phyloP scores from a whole-genome alignment of 2,113 vertebrate genomes.

The Albula goreensis region DNA sequence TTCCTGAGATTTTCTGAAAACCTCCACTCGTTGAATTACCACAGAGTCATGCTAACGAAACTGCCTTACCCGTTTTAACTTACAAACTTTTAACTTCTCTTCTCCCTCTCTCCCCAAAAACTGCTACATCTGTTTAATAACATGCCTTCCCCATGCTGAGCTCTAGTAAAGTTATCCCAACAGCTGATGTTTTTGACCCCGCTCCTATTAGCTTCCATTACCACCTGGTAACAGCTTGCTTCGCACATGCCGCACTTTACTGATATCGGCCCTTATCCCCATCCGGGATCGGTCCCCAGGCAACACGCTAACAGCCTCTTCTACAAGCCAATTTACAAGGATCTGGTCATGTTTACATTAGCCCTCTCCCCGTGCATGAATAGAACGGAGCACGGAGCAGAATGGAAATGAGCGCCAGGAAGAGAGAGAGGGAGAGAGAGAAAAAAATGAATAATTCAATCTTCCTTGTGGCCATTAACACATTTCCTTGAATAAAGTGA shows the following conservation, averaged over 20 bases:
- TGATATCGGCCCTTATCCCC: slow-evolving; percentile 91
- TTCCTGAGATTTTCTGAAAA: neutral
- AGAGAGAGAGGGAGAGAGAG: neutral
- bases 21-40: neutral
- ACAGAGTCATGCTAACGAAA: too few species aligned
- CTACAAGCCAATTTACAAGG: slow-evolving; percentile 99
- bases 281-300: slow-evolving; percentile 95
- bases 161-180: slow-evolving; percentile 62
- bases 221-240: slow-evolving; percentile 80
- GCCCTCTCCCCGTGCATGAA: slow-evolving; percentile 98
- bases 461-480: slow-evolving; percentile 99
- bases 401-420: slow-evolving; percentile 90
- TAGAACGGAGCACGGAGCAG: slow-evolving; percentile 82
- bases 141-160: slow-evolving; percentile 25
- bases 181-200: slow-evolving; percentile 78
- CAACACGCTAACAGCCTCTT: slow-evolving; percentile 98
- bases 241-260: slow-evolving; percentile 84
- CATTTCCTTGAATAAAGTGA: slow-evolving; percentile 99
- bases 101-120: slow-evolving; percentile 8
- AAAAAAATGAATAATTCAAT: slow-evolving; percentile 99
- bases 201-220: slow-evolving; percentile 78
- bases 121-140: slow-evolving; percentile 54
- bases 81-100: too few species aligned
- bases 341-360: slow-evolving; percentile 99
- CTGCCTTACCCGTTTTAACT: too few species aligned